Evolutionary conservation across 2,888 invertebrate genomes (phyloP), one percentile per base, ranked within the genome.

Genomic region (Acheta domesticus): DNA sequence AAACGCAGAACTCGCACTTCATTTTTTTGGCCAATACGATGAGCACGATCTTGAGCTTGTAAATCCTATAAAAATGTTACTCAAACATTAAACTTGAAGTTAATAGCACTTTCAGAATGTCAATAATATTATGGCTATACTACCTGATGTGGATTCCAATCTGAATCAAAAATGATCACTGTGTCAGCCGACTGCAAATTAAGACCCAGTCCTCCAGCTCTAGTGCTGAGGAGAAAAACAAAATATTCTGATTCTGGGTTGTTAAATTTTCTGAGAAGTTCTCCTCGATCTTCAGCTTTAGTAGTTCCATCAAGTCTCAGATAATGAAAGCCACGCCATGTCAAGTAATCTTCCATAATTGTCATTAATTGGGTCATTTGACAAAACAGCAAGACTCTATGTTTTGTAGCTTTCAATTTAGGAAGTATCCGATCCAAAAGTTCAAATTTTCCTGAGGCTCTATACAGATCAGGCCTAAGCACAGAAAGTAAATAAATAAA

Each of bases 321-420:
- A 84, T 91, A 91, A 76, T 86, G 86, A 84, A 88, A 89, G 48
- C 85, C 85, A 83, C 89, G 86, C 84, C 87, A 90, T 79, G 87
- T 87, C 82, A 92, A 87, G 84, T 90, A 91, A 84, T 92, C 91
- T 76, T 91, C 91, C 86, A 90, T 86, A 80, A 90, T 89, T 73
- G 89, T 90, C 91, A 91, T 91, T n/a, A 90, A 86, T 21, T 89
- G 87, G 1, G 91, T 91, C 91, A 92, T 92, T 86, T 91, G 91
- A 86, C 91, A 92, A 86, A 91, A 91, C 80, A 92, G 87, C 78
- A 91, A 85, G 12, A 91, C 89, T 78, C 90, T 86, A 85, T 91
- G 91, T 49, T 87, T 87, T 20, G 87, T 87, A 16, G 86, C 84
- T 83, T 89, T 88, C 83, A 91, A 84, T 84, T 91, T 91, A 5